These are phyloP conservation scores for Eudasyphora cyanicolor DNA, from an alignment of 2,888 invertebrate genomes.

Conservation along the genomic window DNA sequence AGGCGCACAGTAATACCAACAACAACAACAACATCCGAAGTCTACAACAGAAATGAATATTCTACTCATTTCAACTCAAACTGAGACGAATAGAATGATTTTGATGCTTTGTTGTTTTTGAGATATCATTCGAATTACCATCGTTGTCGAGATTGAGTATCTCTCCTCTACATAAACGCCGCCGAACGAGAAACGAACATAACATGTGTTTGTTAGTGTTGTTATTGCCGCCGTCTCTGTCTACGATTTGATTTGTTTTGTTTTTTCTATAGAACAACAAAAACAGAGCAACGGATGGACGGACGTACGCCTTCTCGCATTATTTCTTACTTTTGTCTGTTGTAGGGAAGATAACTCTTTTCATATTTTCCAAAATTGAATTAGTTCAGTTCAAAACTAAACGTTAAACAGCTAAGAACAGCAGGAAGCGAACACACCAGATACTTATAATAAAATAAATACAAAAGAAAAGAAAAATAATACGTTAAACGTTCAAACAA, in stretches of 20 bases:
- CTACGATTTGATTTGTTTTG: constrained; percentile 41
- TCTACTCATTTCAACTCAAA: no score
- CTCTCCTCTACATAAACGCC: no score
- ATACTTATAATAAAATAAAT: no score
- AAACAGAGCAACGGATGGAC: no score
- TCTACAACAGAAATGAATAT: not conserved
- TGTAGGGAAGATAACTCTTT: constrained; percentile 64
- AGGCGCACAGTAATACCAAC: not conserved
- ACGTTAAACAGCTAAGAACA: constrained; percentile 68
- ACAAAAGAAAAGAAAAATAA: constrained; percentile 60
- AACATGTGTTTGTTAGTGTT: constrained; percentile 44
- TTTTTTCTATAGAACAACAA: constrained; percentile 50
- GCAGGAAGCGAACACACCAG: not conserved
- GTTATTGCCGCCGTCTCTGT: not conserved
- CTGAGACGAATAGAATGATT: not conserved
- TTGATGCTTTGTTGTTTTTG: not conserved
- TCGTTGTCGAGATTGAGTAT: constrained; percentile 14
- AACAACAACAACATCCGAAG: not conserved
- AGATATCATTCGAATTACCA: not conserved
- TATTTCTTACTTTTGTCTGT: no score
- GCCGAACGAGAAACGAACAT: no score
- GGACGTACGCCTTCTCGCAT: constrained; percentile 3
- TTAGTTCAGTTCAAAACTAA: constrained; percentile 73
- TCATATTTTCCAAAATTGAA: constrained; percentile 69
- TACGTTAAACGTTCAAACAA: constrained; percentile 25